Conservation (phyloP, 2,797 vertebrate species). For the Melanogrammus aeglefinus region DNA sequence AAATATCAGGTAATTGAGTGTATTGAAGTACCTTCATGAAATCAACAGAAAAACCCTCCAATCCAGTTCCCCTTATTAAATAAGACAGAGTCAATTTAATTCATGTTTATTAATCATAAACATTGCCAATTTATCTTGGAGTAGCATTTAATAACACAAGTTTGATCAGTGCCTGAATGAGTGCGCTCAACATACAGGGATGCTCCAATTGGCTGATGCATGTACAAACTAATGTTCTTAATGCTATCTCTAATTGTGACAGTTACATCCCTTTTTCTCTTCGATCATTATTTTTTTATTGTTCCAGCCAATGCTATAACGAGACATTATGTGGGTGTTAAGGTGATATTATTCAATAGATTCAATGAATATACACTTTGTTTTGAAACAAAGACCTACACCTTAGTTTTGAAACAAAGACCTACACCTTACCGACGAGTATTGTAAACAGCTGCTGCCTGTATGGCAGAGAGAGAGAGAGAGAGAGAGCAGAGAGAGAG, state of each 20-base stretch:
- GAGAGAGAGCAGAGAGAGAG: too few species aligned
- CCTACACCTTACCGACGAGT: too few species aligned
- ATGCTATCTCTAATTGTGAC: not conserved
- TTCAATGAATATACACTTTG: not conserved
- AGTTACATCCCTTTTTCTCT: not conserved
- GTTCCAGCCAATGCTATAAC: not conserved
- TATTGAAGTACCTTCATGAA: constrained; percentile 81
- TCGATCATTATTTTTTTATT: not conserved
- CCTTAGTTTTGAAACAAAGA: not conserved
- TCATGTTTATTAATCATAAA: constrained; percentile 94
- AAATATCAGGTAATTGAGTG: constrained; percentile 89
- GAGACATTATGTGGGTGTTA: not conserved
- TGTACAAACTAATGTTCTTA: not conserved
- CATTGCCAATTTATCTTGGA: constrained; percentile 89
- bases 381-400: not conserved
- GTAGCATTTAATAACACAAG: constrained; percentile 54
- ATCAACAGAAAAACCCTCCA: constrained; percentile 93
- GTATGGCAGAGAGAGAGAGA: too few species aligned
- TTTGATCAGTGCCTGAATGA: constrained; percentile 54
- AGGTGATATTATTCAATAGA: not conserved
- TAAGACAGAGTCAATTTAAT: constrained; percentile 94
- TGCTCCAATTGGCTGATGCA: constrained; percentile 32
- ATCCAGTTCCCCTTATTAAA: constrained; percentile 95
- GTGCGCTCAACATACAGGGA: constrained; percentile 25
- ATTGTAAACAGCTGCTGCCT: too few species aligned